phyloP scores from a whole-genome alignment of 2,797 vertebrate genomes.

The Xenops minutus region DNA sequence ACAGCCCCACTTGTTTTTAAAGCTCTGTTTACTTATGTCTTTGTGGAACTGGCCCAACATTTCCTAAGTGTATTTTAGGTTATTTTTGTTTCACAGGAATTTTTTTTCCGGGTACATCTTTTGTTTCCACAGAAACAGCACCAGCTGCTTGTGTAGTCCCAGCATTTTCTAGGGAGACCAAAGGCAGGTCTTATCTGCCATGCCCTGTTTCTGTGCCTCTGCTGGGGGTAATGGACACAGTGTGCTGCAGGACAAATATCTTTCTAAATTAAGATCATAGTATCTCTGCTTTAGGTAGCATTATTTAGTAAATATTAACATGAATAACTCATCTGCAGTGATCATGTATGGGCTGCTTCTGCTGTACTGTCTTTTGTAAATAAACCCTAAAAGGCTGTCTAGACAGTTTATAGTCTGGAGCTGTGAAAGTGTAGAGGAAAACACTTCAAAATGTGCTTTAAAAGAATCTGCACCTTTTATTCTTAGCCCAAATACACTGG shows the following conservation, averaged over 20 bases:
- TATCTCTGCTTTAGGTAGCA: background rate
- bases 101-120: background rate
- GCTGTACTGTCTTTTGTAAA: background rate
- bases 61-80: background rate
- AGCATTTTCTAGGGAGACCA: background rate
- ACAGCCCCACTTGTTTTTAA: background rate
- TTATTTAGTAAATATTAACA: slow-evolving; percentile 20
- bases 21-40: background rate
- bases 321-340: background rate
- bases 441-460: background rate
- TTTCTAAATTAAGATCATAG: slow-evolving; percentile 15
- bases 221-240: background rate
- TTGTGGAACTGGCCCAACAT: background rate
- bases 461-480: background rate
- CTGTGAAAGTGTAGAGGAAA: background rate
- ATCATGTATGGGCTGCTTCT: background rate
- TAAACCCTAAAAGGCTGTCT: background rate
- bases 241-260: slow-evolving; percentile 5
- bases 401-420: slow-evolving; percentile 37
- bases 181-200: slow-evolving; percentile 33
- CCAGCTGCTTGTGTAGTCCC: background rate
- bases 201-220: background rate
- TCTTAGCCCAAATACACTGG: background rate
- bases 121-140: background rate
- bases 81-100: background rate